Percentiles rank a stretch among this genome's conserved stretches.
Evolutionary conservation across 2,113 vertebrate species (phyloP).

Genomic region (Trinectes maculatus): DNA sequence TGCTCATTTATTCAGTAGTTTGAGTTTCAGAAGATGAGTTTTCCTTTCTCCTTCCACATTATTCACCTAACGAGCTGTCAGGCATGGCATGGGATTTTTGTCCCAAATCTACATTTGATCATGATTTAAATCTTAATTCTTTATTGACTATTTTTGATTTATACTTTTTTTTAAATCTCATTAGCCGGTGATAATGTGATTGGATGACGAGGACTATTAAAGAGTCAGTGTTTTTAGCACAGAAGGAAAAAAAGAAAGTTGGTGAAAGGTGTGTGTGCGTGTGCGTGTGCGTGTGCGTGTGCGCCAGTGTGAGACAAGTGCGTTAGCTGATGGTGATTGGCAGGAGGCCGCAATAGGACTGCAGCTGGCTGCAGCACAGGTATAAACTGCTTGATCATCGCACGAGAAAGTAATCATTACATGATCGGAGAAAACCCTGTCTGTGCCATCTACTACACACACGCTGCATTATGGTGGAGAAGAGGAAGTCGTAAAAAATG

Average conservation of each 20-base stretch:
- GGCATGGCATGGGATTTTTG: too few species aligned
- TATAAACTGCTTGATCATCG: slow-evolving; percentile 58
- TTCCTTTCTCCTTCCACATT: too few species aligned
- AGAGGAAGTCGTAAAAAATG: slow-evolving; percentile 11
- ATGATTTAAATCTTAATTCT: neutral
- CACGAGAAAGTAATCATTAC: slow-evolving; percentile 67
- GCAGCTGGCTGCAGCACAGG: slow-evolving; percentile 42
- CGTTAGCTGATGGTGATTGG: slow-evolving; percentile 52
- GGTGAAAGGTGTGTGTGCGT: slow-evolving; percentile 38
- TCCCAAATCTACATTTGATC: too few species aligned
- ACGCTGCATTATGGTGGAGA: neutral
- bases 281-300: neutral
- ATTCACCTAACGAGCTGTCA: too few species aligned
- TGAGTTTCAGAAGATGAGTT: too few species aligned
- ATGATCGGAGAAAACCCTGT: slow-evolving; percentile 49
- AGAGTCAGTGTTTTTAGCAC: too few species aligned
- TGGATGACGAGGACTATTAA: too few species aligned
- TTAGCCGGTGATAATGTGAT: too few species aligned
- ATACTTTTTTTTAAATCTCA: neutral
- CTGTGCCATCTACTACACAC: slow-evolving; percentile 45
- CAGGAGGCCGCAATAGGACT: slow-evolving; percentile 65
- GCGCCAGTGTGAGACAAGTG: slow-evolving; percentile 9
- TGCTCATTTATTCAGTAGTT: too few species aligned
- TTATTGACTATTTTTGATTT: neutral
- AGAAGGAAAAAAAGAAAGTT: neutral